These are phyloP conservation scores for Xenopus laevis DNA, from an alignment of 2,113 vertebrate species.

Conservation along the genomic window DNA sequence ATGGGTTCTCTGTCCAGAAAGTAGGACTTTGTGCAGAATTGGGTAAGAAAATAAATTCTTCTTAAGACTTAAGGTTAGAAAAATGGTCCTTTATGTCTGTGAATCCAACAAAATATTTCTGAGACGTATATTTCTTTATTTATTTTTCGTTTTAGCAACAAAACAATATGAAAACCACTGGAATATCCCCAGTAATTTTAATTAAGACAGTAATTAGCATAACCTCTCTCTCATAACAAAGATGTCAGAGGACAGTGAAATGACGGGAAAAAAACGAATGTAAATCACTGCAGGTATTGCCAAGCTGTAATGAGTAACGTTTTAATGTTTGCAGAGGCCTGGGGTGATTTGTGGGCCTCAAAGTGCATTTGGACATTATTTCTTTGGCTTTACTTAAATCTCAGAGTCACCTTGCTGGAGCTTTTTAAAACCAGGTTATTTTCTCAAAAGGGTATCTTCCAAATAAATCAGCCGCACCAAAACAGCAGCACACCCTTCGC, in stretches of 20 bases:
- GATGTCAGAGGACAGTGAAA: not conserved
- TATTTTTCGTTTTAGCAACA: too few species aligned
- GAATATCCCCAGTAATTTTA: not conserved
- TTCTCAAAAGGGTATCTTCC: constrained; percentile 3
- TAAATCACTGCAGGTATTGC: not conserved
- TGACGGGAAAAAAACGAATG: not conserved
- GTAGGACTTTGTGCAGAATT: too few species aligned
- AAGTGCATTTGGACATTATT: not conserved
- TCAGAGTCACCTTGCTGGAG: constrained; percentile 2
- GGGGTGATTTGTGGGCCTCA: not conserved
- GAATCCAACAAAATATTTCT: too few species aligned
- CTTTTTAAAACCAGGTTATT: not conserved
- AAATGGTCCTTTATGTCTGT: too few species aligned
- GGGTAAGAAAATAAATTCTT: too few species aligned
- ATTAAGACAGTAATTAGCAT: not conserved
- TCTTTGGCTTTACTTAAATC: not conserved
- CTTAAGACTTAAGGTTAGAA: too few species aligned
- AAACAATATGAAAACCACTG: not conserved
- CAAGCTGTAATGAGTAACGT: not conserved
- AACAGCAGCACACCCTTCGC: not conserved
- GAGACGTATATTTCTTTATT: too few species aligned
- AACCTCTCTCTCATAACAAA: not conserved
- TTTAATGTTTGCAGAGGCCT: not conserved
- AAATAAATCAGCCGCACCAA: not conserved
- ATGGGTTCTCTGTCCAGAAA: too few species aligned